A percentile compares a stretch with the other conserved stretches of the same genome.
Evolutionary conservation across 2,888 invertebrate species (phyloP).

Genomic region (Drosophila incognita): DNA sequence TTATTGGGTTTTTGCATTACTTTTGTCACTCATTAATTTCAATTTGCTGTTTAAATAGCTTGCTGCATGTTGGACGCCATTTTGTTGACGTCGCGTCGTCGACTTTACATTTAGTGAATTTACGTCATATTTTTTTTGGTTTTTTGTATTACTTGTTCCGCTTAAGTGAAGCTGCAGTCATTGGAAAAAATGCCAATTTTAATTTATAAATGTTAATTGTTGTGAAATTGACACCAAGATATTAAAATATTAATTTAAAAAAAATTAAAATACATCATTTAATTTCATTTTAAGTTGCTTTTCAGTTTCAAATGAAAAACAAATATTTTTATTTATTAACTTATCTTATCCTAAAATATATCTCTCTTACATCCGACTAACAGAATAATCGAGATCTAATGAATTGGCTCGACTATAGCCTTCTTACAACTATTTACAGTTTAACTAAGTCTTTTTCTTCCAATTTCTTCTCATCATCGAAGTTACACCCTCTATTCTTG

Average conservation of each 20-base stretch:
- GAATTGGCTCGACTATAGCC: neutral
- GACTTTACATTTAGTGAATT: conserved; percentile 16
- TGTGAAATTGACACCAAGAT: conserved; percentile 8
- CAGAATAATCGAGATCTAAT: neutral
- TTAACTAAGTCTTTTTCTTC: neutral
- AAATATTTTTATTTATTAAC: neutral
- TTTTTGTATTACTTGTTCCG: neutral
- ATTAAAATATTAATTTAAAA: neutral
- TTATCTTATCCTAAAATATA: neutral
- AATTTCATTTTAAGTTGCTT: neutral
- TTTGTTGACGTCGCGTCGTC: conserved; percentile 44
- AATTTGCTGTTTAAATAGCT: conserved; percentile 59
- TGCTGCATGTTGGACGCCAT: conserved; percentile 29
- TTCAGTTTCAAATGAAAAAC: neutral
- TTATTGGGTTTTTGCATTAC: conserved; percentile 20
- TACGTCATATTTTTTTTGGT: neutral
- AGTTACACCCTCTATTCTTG: too few species aligned
- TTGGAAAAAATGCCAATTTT: conserved; percentile 6
- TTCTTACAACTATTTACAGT: neutral
- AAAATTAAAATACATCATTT: neutral
- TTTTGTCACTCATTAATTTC: conserved; percentile 55
- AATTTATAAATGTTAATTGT: conserved; percentile 34
- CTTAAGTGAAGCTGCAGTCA: conserved; percentile 14
- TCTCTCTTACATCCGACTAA: neutral
- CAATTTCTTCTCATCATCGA: too few species aligned